Base-by-base conservation (phyloP, 2,797 vertebrate genomes). In the Gallinago solitaria region DNA sequence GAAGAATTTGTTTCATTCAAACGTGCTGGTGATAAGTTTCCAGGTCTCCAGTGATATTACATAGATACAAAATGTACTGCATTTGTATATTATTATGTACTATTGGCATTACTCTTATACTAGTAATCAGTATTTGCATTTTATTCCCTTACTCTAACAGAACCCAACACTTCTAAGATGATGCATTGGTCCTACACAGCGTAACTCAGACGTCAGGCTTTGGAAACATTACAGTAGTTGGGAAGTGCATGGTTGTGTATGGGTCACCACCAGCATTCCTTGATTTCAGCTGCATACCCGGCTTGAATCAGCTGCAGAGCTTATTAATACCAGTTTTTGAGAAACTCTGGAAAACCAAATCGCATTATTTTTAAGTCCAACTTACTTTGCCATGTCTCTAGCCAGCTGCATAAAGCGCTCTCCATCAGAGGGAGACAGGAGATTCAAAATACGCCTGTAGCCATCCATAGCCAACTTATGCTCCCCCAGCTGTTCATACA, bases 401-500 rank as follows among this genome's bases (percentile, higher is more conserved):
- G 99, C 99, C 82, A 99, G 96, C 92, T 99, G 99, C 99, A 99
- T 99, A 91, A 99, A 99, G 61, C 99, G 98, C 54, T 99, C 99
- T 9, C 99, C 99, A 8, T 99, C 99, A n/a, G 98, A 98, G 69
- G 98, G 97, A 16, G 99, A 98, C 92, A 99, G 98, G 76, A 99
- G 98, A 4, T 98, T 98, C 60, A 99, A 97, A 96, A 99, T 99
- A 43, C 98, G 98, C 65, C 99, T 98, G 95, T 99, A 99, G 33
- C 99, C 99, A 5, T 99, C 99, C 99, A 99, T 99, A 47, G 99
- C 99, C 97, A 98, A 98, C 91, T 99, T 99, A 95, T 99, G 99
- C 13, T 99, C 99, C 2, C 99, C 99, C 75, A 99, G 87, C 89
- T 99, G 99, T 93, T 99, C 99, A 50, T 99, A 99, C 30, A 99